Percentiles rank a stretch among this genome's conserved stretches.
Conservation (phyloP, 2,888 invertebrate genomes). For the Microchrysa polita region DNA sequence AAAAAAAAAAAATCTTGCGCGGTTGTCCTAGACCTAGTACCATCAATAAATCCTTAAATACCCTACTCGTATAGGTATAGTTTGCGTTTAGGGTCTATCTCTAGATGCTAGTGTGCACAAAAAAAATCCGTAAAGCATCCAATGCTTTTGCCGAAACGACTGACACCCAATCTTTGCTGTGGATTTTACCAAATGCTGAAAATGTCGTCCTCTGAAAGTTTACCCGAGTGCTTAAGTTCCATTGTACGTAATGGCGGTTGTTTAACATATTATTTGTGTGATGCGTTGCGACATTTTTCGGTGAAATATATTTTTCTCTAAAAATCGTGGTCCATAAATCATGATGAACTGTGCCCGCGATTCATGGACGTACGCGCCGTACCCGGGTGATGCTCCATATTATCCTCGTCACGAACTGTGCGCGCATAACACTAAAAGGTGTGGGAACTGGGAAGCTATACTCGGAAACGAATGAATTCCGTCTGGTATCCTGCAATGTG, state of each 20-base stretch:
- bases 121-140: too few relatives aligned
- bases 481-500: constrained; percentile 15
- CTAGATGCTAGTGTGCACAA: too few relatives aligned
- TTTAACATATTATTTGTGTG: constrained; percentile 12
- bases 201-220: background rate
- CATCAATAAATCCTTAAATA: too few relatives aligned
- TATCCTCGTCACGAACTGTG: background rate
- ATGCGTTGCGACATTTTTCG: constrained; percentile 21
- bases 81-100: too few relatives aligned
- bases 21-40: too few relatives aligned
- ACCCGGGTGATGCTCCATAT: background rate
- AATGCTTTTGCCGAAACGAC: too few relatives aligned
- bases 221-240: background rate
- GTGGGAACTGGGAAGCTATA: background rate
- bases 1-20: too few relatives aligned
- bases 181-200: background rate
- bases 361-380: background rate
- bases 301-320: background rate
- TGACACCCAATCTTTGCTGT: background rate
- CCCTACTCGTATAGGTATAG: too few relatives aligned
- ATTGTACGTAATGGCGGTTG: constrained; percentile 6
- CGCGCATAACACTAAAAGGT: background rate
- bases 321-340: constrained; percentile 32
- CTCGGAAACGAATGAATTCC: constrained; percentile 25
- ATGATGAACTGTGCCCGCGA: constrained; percentile 9